These are phyloP conservation scores for Danaus chrysippus DNA, from an alignment of 2,888 invertebrate species.

Conservation along the genomic window DNA sequence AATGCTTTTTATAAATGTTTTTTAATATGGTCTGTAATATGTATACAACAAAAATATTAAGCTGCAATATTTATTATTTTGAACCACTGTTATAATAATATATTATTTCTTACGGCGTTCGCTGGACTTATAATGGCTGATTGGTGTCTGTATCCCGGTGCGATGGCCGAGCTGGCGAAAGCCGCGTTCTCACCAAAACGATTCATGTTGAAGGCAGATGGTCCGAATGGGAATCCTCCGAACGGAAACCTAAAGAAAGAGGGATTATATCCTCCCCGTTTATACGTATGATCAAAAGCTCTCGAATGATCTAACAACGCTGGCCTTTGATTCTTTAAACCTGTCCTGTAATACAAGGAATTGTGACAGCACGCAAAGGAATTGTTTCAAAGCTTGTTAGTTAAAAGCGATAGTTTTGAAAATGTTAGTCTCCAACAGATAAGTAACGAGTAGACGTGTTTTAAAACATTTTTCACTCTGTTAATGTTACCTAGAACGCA, in stretches of 20 bases:
- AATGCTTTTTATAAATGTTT: neutral
- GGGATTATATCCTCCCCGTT: slow-evolving; percentile 50
- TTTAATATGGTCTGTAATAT: neutral
- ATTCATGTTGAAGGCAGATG: slow-evolving; percentile 36
- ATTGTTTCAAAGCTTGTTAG: too few relatives aligned
- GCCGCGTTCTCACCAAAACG: slow-evolving; percentile 56
- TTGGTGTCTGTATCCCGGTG: slow-evolving; percentile 77
- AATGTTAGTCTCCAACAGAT: too few relatives aligned
- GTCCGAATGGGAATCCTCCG: slow-evolving; percentile 38
- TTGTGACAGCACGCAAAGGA: slow-evolving; percentile 21
- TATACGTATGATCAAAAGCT: slow-evolving; percentile 63
- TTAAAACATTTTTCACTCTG: neutral
- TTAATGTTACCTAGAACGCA: neutral
- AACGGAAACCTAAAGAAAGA: slow-evolving; percentile 57
- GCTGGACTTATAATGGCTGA: slow-evolving; percentile 78
- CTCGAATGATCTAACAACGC: slow-evolving; percentile 59
- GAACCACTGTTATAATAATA: neutral
- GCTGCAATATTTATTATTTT: neutral
- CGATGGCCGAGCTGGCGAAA: slow-evolving; percentile 73
- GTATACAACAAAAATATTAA: neutral
- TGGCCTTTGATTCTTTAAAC: slow-evolving; percentile 53
- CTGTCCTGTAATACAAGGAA: slow-evolving; percentile 52
- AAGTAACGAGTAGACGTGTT: slow-evolving; percentile 1
- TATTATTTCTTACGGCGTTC: slow-evolving; percentile 75
- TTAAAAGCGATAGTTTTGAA: too few relatives aligned